Evolutionary conservation across 2,888 invertebrate genomes (phyloP).

Genomic region (Eurytoma adleriae): DNA sequence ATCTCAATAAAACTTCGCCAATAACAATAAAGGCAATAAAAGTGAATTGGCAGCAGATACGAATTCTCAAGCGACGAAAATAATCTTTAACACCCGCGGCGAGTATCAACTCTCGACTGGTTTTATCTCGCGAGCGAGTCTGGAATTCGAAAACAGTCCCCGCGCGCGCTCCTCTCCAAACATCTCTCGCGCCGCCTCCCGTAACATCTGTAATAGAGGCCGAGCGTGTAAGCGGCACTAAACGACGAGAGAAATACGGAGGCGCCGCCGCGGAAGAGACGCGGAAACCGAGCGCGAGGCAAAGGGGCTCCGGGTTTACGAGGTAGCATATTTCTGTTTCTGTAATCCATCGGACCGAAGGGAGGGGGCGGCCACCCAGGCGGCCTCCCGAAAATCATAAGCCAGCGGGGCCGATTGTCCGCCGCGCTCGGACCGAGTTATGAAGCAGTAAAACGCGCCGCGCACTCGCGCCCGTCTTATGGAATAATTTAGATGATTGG

Average conservation of each 20-base stretch:
- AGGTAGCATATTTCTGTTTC: constrained; percentile 75
- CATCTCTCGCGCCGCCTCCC: constrained; percentile 50
- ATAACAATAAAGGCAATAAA: not conserved
- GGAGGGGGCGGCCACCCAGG: constrained; percentile 69
- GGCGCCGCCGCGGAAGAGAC: constrained; percentile 33
- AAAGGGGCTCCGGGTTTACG: constrained; percentile 68
- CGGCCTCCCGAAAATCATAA: constrained; percentile 71
- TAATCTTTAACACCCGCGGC: constrained; percentile 32
- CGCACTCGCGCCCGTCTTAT: constrained; percentile 64
- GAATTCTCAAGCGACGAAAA: constrained; percentile 26
- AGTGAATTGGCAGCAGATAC: not conserved
- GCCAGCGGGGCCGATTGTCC: constrained; percentile 72
- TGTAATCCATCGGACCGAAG: constrained; percentile 62
- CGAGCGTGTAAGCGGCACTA: constrained; percentile 4
- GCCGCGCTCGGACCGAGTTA: constrained; percentile 67
- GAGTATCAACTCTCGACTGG: constrained; percentile 19
- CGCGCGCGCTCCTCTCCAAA: constrained; percentile 58
- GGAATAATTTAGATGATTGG: constrained; percentile 75
- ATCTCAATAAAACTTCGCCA: too few relatives aligned
- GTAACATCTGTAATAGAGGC: constrained; percentile 18
- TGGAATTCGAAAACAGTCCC: constrained; percentile 43
- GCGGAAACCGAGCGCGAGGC: constrained; percentile 44
- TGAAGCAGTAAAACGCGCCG: constrained; percentile 61
- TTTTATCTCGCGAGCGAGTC: constrained; percentile 15
- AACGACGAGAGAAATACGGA: not conserved